phyloP scores from a whole-genome alignment of 2,797 vertebrate species.

The Propithecus deckenii region DNA sequence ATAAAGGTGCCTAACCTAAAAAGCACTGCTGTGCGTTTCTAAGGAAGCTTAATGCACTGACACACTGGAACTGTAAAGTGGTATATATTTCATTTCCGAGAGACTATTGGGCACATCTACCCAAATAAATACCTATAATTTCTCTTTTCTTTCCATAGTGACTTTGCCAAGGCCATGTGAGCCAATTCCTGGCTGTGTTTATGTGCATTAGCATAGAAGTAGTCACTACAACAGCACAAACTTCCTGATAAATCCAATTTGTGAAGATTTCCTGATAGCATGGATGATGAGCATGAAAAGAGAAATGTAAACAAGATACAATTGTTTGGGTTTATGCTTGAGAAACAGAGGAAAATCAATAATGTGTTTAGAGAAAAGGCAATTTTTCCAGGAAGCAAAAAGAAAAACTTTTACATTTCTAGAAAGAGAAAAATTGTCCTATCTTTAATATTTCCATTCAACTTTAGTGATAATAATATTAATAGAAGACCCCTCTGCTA shows the following conservation, averaged over 20 bases:
- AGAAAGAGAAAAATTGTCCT: neutral
- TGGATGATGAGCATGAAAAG: neutral
- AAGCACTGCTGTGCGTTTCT: neutral
- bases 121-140: neutral
- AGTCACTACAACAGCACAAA: neutral
- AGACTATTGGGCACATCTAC: neutral
- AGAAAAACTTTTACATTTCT: neutral
- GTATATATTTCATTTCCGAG: neutral
- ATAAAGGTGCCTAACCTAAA: neutral
- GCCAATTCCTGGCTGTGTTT: neutral
- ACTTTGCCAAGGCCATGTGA: neutral
- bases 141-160: neutral
- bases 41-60: neutral
- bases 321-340: neutral
- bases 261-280: neutral
- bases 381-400: slow-evolving; percentile 28
- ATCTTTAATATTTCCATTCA: neutral
- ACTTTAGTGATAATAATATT: neutral
- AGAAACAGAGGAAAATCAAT: slow-evolving; percentile 49
- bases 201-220: neutral
- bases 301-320: slow-evolving; percentile 4
- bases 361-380: slow-evolving; percentile 8
- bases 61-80: neutral
- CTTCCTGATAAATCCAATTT: neutral
- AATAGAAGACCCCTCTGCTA: neutral